Evolutionary conservation across 2,797 vertebrate genomes (phyloP).

Genomic region (Anolis apletophallus): DNA sequence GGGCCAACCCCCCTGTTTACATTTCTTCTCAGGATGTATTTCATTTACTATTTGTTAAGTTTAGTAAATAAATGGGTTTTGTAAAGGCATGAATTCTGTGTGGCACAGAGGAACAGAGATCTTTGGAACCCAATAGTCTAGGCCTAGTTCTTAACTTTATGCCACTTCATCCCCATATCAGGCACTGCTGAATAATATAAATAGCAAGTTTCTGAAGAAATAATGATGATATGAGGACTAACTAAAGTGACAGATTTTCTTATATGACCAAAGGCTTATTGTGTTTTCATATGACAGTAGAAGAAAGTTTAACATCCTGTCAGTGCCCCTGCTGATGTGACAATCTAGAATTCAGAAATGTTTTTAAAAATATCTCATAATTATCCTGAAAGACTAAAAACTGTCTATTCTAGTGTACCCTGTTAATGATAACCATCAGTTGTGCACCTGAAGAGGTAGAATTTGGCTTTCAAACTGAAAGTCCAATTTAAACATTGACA

Average conservation of each 20-base stretch:
- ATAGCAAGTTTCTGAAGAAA: background rate
- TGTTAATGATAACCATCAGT: background rate
- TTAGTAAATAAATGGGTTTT: background rate
- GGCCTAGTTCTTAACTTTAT: background rate
- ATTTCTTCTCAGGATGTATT: background rate
- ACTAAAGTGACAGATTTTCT: background rate
- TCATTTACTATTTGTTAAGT: background rate
- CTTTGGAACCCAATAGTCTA: background rate
- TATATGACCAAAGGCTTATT: background rate
- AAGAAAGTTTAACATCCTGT: background rate
- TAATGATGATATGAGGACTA: background rate
- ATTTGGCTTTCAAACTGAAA: background rate
- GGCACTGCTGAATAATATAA: background rate
- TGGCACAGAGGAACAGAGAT: background rate
- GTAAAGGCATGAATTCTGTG: background rate
- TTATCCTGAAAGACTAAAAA: background rate
- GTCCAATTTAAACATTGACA: slow-evolving; percentile 19
- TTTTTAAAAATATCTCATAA: background rate
- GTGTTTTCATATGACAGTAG: background rate
- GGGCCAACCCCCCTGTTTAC: background rate
- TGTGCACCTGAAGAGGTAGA: background rate
- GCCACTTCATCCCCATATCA: background rate
- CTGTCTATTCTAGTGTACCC: background rate
- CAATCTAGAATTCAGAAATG: background rate
- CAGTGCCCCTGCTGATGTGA: background rate